Conservation (phyloP, 2,113 vertebrate species). For the Colossoma macropomum region DNA sequence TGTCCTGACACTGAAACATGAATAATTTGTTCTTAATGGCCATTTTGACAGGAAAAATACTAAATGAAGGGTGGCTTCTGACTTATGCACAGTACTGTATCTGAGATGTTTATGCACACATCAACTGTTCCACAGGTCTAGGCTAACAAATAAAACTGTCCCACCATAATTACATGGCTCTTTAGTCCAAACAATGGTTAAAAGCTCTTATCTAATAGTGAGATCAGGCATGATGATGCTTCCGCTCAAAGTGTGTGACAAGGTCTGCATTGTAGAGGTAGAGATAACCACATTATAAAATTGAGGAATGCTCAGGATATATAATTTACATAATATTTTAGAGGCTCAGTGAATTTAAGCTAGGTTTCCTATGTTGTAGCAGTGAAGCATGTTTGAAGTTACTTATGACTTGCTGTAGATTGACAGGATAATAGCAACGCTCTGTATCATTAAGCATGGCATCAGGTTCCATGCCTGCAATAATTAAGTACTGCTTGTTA, state of each 20-base stretch:
- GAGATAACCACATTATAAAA: neutral
- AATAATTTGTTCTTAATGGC: too few relatives aligned
- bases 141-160: neutral
- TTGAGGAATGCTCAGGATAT: neutral
- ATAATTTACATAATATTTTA: neutral
- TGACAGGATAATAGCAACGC: neutral
- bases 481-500: constrained; percentile 7
- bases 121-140: neutral
- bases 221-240: constrained; percentile 3
- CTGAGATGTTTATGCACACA: neutral
- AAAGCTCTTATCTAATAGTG: neutral
- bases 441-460: neutral
- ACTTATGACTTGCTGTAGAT: neutral
- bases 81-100: neutral
- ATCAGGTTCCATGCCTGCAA: neutral
- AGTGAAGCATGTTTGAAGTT: neutral
- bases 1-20: too few relatives aligned
- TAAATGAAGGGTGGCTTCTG: too few relatives aligned
- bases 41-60: too few relatives aligned
- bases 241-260: neutral
- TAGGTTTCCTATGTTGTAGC: neutral
- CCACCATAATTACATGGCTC: constrained; percentile 7
- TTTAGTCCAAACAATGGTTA: neutral
- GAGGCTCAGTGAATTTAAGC: neutral
- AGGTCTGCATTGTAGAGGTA: neutral